Evolutionary conservation across 2,888 invertebrate species (phyloP).

Genomic region (Pseudoips prasinana): DNA sequence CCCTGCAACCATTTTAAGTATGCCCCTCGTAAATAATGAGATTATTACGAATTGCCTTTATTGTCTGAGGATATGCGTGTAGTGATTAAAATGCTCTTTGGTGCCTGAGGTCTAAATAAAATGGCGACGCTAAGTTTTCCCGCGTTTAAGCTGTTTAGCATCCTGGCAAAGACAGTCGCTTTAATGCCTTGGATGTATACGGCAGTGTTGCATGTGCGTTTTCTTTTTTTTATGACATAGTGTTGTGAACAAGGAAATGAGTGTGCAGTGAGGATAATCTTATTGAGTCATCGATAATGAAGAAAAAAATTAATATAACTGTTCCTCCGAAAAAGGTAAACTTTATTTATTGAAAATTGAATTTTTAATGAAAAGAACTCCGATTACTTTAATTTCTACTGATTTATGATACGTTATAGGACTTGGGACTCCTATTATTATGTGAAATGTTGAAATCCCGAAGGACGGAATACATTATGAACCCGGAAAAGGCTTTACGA

Average conservation of each 20-base stretch:
- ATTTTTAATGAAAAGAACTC: no score
- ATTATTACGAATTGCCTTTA: slow-evolving; percentile 32
- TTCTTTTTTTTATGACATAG: slow-evolving; percentile 5
- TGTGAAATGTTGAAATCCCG: no score
- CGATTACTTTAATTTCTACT: no score
- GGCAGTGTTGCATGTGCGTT: slow-evolving; percentile 14
- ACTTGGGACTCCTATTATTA: no score
- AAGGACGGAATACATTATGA: no score
- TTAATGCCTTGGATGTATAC: slow-evolving; percentile 21
- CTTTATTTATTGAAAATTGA: no score
- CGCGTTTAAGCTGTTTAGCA: slow-evolving; percentile 24
- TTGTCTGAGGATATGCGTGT: slow-evolving; percentile 14
- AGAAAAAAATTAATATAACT: slow-evolving; percentile 46
- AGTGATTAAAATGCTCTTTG: no score
- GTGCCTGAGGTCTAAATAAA: slow-evolving; percentile 21
- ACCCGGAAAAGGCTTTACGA: no score
- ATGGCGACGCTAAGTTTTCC: slow-evolving; percentile 32
- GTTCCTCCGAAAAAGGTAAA: slow-evolving; percentile 43
- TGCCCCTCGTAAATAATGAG: slow-evolving; percentile 27
- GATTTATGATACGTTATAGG: no score
- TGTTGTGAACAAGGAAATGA: slow-evolving; percentile 14
- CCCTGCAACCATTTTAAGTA: slow-evolving; percentile 29
- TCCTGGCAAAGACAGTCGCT: slow-evolving; percentile 28
- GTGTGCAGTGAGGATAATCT: slow-evolving; percentile 14
- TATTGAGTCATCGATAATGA: no score